Conservation (phyloP, 2,797 vertebrate genomes). For the Sebastes taczanowskii region DNA sequence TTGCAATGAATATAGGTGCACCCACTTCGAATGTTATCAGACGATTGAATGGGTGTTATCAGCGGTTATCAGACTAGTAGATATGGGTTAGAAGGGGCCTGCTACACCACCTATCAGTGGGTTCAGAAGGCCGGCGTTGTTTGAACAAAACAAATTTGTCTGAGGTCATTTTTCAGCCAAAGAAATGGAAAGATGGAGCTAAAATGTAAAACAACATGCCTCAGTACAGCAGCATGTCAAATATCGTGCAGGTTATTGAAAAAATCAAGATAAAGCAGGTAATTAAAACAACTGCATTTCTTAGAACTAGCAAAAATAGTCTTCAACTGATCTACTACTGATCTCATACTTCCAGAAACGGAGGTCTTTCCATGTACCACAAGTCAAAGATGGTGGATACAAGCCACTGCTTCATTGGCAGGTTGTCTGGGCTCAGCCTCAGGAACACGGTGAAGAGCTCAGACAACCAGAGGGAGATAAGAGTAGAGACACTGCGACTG, state of each 20-base stretch:
- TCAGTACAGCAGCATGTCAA: not conserved
- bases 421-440: not conserved
- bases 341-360: not conserved
- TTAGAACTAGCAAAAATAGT: not conserved
- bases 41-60: too few relatives aligned
- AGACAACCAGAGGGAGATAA: not conserved
- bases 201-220: not conserved
- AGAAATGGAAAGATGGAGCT: too few relatives aligned
- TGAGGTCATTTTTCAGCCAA: too few relatives aligned
- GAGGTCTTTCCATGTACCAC: not conserved
- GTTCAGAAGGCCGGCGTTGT: too few relatives aligned
- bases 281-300: not conserved
- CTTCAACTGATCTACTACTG: not conserved
- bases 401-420: not conserved
- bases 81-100: too few relatives aligned
- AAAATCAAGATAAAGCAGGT: not conserved
- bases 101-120: not conserved
- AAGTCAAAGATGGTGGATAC: not conserved
- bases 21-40: too few relatives aligned
- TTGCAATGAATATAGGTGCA: too few relatives aligned
- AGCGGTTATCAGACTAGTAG: not conserved
- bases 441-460: not conserved
- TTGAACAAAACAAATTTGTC: too few relatives aligned
- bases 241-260: not conserved
- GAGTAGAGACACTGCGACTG: not conserved